These are phyloP conservation scores for Penaeus chinensis DNA, from an alignment of 1,140 invertebrate species.

Conservation along the genomic window DNA sequence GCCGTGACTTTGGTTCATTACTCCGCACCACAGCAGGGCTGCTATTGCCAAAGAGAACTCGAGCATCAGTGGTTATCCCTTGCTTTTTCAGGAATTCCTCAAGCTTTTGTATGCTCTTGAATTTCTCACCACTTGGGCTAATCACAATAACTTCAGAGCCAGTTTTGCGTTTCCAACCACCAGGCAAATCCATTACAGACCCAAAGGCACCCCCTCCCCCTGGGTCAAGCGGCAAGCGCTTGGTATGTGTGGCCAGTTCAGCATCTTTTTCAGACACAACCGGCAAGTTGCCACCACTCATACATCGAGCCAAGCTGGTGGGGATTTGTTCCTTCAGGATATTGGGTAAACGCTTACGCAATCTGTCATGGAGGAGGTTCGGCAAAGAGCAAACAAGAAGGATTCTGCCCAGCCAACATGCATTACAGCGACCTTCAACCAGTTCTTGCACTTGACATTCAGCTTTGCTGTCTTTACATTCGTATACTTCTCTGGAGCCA, in stretches of 20 bases:
- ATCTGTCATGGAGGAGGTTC: constrained; percentile 58
- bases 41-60: constrained; percentile 62
- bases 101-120: constrained; percentile 60
- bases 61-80: constrained; percentile 58
- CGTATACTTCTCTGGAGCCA: constrained; percentile 35
- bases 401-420: constrained; percentile 60
- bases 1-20: constrained; percentile 22
- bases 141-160: constrained; percentile 61
- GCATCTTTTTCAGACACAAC: constrained; percentile 7
- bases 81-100: constrained; percentile 60
- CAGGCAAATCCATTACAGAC: constrained; percentile 59
- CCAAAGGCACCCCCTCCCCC: constrained; percentile 59
- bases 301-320: constrained; percentile 61
- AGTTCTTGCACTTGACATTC: constrained; percentile 52
- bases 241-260: constrained; percentile 42
- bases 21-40: constrained; percentile 17
- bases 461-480: constrained; percentile 45
- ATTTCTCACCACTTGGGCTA: constrained; percentile 59
- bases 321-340: constrained; percentile 54
- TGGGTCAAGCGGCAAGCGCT: constrained; percentile 44
- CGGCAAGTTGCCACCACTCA: constrained; percentile 23
- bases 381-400: constrained; percentile 51
- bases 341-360: constrained; percentile 55
- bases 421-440: constrained; percentile 58
- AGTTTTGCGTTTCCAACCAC: constrained; percentile 59